Conservation (phyloP, 2,113 vertebrate species). For the Aspidoscelis tigris region DNA sequence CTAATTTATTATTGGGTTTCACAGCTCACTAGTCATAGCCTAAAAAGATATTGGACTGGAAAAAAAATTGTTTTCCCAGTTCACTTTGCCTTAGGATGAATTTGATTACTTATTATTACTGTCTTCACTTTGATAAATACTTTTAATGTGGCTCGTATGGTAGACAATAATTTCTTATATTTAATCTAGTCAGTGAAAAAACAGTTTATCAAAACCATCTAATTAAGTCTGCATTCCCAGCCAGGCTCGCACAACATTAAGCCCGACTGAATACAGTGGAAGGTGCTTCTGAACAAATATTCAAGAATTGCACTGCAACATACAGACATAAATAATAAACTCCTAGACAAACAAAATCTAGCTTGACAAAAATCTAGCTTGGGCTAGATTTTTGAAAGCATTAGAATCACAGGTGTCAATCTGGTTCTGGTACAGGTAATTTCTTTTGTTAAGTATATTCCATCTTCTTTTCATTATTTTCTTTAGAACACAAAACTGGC, state of each 20-base stretch:
- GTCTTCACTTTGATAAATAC: not conserved
- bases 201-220: not conserved
- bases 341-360: too few relatives aligned
- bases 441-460: too few relatives aligned
- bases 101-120: not conserved
- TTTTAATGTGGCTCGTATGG: not conserved
- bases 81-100: not conserved
- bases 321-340: not conserved
- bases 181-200: not conserved
- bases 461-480: too few relatives aligned
- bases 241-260: not conserved
- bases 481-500: too few relatives aligned
- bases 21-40: too few relatives aligned
- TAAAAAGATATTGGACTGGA: not conserved
- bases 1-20: too few relatives aligned
- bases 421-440: too few relatives aligned
- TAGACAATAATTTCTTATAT: not conserved
- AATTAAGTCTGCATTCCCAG: not conserved
- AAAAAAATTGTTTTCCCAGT: not conserved
- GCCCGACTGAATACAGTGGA: not conserved
- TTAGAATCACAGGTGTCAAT: too few relatives aligned
- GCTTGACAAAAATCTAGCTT: too few relatives aligned
- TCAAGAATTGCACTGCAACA: not conserved
- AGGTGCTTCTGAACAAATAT: not conserved
- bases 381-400: too few relatives aligned